phyloP scores from a whole-genome alignment of 2,113 vertebrate species.

The Chaetodon auriga region DNA sequence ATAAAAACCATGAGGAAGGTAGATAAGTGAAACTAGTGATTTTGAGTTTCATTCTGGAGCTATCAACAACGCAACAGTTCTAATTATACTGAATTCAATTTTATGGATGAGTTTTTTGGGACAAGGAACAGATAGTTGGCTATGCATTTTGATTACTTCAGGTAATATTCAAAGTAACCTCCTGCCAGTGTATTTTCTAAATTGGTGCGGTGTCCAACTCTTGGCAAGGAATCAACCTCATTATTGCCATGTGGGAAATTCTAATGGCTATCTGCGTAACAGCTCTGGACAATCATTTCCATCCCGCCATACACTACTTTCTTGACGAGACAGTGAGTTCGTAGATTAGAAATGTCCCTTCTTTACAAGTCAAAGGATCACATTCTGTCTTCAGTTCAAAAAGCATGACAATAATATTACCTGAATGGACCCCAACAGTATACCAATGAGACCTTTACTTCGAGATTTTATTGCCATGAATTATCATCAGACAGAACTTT shows the following conservation, averaged over 20 bases:
- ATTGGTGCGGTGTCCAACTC: conserved; percentile 62
- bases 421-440: neutral
- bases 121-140: conserved; percentile 53
- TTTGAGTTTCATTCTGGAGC: conserved; percentile 60
- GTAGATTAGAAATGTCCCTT: conserved; percentile 26
- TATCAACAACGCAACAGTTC: conserved; percentile 57
- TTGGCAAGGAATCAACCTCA: conserved; percentile 74
- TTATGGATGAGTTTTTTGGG: conserved; percentile 75
- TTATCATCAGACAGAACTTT: neutral
- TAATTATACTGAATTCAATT: conserved; percentile 74
- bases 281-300: conserved; percentile 49
- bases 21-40: conserved; percentile 62
- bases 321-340: conserved; percentile 34
- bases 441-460: neutral
- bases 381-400: conserved; percentile 3
- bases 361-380: conserved; percentile 23
- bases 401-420: neutral
- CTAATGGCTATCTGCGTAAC: conserved; percentile 64
- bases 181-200: conserved; percentile 65
- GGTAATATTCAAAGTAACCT: conserved; percentile 72
- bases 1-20: conserved; percentile 56
- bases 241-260: conserved; percentile 69
- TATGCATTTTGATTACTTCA: conserved; percentile 75
- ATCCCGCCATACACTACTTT: conserved; percentile 35
- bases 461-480: neutral